Evolutionary conservation across 2,113 vertebrate species (phyloP), one percentile per base, ranked within the genome.

Genomic region (Labeo rohita): DNA sequence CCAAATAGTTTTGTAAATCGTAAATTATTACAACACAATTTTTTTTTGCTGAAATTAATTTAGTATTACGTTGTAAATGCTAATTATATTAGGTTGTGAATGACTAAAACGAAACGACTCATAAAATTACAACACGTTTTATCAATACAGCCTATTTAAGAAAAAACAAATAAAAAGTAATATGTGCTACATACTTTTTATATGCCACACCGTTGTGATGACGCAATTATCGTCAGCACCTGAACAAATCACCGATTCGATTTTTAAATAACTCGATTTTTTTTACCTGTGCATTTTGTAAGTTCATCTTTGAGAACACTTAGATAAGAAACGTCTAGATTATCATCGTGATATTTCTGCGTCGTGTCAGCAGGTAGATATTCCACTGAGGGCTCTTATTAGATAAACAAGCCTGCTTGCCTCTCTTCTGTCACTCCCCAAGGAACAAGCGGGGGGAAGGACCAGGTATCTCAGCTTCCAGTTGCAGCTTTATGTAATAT

Each of bases 361-460:
- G 65, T 54, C 15, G n/a, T 73, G 66, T 72, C 47, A 73, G 81
- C 50, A 83, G 50, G 34, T 84, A 36, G 16, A 83, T 73, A 73
- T 56, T 73, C 68, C 28, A 36, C n/a, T 54, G 59, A 59, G 74
- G 18, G 7, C 18, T 59, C 50, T 50, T 36, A 85, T 73, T 83
- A 73, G 50, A 73, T 84, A 84, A 83, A 83, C 66, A 83, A 59
- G 82, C 36, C 21, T 66, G 36, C 68, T 84, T 59, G 49, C 36
- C 50, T 84, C 49, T 66, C 47, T 36, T n/a, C 15, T 39, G 47
- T 70, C 63, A 52, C 16, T 84, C 82, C 65, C 87, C 52, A 28
- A 75, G 47, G 16, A 50, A 80, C 68, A 79, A 28, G 36, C 45
- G 73, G 85, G 78, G 87, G 6, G 16, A 21, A n/a, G 21, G 10